phyloP scores from a whole-genome alignment of 2,888 invertebrate species.

The Athalia circularis region DNA sequence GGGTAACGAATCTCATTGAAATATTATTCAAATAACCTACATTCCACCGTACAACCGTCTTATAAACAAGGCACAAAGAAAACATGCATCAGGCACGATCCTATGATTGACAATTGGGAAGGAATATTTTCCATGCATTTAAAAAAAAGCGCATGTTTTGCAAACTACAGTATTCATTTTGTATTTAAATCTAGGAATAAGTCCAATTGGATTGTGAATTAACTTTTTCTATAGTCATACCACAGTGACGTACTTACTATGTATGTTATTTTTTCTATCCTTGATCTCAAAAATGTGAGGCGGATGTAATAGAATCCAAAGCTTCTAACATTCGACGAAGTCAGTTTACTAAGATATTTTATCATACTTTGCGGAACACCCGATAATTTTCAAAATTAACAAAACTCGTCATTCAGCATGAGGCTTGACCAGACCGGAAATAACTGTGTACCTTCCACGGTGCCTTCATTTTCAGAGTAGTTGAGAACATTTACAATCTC shows the following conservation, averaged over 20 bases:
- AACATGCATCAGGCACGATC: background rate
- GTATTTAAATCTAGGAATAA: background rate
- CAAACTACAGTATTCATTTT: background rate
- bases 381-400: constrained; percentile 18
- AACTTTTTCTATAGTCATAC: background rate
- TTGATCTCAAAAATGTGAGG: background rate
- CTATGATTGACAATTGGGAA: background rate
- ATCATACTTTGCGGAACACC: background rate
- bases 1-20: background rate
- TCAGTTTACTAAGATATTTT: background rate
- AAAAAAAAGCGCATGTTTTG: background rate
- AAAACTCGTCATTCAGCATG: constrained; percentile 16
- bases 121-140: constrained; percentile 3
- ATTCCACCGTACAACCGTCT: background rate
- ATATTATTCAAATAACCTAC: constrained; percentile 3
- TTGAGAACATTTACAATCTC: constrained; percentile 34
- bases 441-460: constrained; percentile 37
- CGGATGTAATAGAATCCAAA: background rate
- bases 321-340: background rate
- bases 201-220: background rate
- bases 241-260: constrained; percentile 13
- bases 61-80: background rate
- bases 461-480: constrained; percentile 32
- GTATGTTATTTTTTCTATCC: background rate
- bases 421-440: constrained; percentile 11